A percentile compares a stretch with the other conserved stretches of the same genome.
phyloP scores from a whole-genome alignment of 2,888 invertebrate genomes.

The Neoscelio sp. region DNA sequence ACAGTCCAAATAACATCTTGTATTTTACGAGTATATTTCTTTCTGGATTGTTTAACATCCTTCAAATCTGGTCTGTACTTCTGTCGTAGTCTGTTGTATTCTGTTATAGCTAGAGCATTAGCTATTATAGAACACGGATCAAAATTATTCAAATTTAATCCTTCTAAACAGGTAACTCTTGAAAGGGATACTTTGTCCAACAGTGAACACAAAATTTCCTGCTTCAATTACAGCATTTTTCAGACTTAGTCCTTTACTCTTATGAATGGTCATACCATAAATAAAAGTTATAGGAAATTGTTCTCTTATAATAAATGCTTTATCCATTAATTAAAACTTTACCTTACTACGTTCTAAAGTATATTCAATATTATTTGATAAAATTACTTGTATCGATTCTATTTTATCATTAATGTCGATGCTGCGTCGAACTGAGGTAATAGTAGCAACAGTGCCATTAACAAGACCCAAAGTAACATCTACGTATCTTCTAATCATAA shows the following conservation, averaged over 20 bases:
- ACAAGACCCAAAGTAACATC: constrained; percentile 68
- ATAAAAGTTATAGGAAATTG: constrained; percentile 5
- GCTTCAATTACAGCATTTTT: constrained; percentile 67
- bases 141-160: neutral
- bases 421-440: constrained; percentile 47
- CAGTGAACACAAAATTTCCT: constrained; percentile 34
- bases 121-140: too few relatives aligned
- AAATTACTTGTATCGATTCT: constrained; percentile 58
- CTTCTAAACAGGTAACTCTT: neutral
- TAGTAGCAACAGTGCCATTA: constrained; percentile 70
- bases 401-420: constrained; percentile 32
- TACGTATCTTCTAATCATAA: constrained; percentile 60
- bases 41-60: neutral
- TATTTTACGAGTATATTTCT: neutral
- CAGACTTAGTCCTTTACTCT: constrained; percentile 3
- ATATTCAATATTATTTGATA: constrained; percentile 57
- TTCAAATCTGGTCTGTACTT: constrained; percentile 8
- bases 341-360: constrained; percentile 53
- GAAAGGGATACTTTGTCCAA: neutral
- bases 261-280: constrained; percentile 13
- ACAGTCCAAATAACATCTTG: constrained; percentile 7
- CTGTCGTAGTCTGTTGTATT: constrained; percentile 7
- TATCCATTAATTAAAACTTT: constrained; percentile 45
- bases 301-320: constrained; percentile 6
- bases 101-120: neutral